These are phyloP conservation scores for Gopherus evgoodei DNA, from an alignment of 2,113 vertebrate genomes.

Conservation along the genomic window DNA sequence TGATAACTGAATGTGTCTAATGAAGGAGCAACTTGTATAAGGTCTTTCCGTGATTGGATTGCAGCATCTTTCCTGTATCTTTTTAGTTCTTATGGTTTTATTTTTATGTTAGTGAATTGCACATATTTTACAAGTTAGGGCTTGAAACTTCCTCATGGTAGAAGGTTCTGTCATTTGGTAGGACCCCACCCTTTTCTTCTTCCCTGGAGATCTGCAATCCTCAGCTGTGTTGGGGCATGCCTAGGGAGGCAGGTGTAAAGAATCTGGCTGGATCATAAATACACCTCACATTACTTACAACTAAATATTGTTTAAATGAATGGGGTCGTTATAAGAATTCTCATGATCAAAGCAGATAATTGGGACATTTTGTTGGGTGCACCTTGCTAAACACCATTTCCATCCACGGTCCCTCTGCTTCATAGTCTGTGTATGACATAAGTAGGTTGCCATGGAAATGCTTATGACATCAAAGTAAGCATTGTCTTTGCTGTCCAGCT, in stretches of 20 bases:
- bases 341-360: constrained; percentile 45
- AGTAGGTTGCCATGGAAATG: neutral
- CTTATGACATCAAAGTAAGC: neutral
- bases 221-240: constrained; percentile 57
- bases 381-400: constrained; percentile 4
- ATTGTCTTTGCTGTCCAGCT: neutral
- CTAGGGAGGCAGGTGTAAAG: constrained; percentile 64
- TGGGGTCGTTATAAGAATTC: constrained; percentile 26
- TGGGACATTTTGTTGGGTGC: constrained; percentile 15
- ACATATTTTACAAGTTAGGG: constrained; percentile 66
- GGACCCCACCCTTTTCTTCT: constrained; percentile 51
- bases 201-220: constrained; percentile 64
- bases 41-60: constrained; percentile 23
- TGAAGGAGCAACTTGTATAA: constrained; percentile 28
- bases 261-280: constrained; percentile 53
- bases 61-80: constrained; percentile 36
- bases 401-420: neutral
- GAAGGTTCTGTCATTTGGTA: constrained; percentile 64
- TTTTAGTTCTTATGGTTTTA: constrained; percentile 27
- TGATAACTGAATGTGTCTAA: neutral
- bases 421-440: neutral
- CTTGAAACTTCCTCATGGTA: constrained; percentile 61
- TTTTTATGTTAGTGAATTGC: constrained; percentile 35
- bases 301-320: constrained; percentile 64
- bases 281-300: constrained; percentile 8